Conservation (phyloP, 2,113 vertebrate genomes). For the Ramphastos sulfuratus region DNA sequence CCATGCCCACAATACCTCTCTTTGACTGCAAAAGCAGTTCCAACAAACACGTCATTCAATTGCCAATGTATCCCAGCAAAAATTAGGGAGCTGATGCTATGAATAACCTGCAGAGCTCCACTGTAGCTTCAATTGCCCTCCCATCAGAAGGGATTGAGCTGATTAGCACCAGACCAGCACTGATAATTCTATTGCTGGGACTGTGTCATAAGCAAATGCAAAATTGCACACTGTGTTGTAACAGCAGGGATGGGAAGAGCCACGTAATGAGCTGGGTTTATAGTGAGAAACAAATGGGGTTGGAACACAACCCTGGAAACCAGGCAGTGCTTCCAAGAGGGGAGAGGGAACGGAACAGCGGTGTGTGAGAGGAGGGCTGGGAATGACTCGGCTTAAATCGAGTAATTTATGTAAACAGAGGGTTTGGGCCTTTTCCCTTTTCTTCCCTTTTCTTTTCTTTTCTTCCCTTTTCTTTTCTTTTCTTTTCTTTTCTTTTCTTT, state of each 20-base stretch:
- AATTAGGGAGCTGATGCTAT: conserved; percentile 43
- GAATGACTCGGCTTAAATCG: neutral
- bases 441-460: too few species aligned
- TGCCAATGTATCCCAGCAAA: neutral
- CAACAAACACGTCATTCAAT: conserved; percentile 53
- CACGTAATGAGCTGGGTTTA: conserved; percentile 34
- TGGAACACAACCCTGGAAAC: conserved; percentile 38
- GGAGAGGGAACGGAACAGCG: neutral
- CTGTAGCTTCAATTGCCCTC: neutral
- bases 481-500: too few species aligned
- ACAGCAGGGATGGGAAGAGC: conserved; percentile 49
- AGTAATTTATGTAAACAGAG: neutral
- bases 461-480: too few species aligned
- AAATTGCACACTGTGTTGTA: conserved; percentile 24
- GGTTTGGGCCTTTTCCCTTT: neutral
- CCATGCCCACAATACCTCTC: conserved; percentile 44
- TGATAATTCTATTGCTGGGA: neutral
- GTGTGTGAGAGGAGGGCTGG: neutral
- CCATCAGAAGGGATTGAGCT: neutral
- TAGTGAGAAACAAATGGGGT: conserved; percentile 49
- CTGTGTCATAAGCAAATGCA: conserved; percentile 39
- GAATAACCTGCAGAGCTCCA: conserved; percentile 55
- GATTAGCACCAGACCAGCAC: conserved; percentile 28
- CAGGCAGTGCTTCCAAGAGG: neutral
- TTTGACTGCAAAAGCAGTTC: conserved; percentile 19